Evolutionary conservation across 2,888 invertebrate species (phyloP).

Genomic region (Enchytraeus crypticus): DNA sequence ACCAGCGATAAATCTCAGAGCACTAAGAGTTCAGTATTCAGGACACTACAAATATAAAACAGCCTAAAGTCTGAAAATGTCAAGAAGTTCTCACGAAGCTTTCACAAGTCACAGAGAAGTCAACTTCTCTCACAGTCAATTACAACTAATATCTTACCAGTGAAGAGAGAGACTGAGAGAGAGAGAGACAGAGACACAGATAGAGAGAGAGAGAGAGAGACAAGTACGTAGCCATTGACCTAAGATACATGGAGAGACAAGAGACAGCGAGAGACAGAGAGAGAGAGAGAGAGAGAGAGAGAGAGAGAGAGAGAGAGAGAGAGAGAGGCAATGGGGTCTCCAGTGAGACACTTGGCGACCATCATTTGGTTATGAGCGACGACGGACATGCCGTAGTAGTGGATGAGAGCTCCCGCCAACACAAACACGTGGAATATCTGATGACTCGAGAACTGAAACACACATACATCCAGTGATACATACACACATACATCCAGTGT

Average conservation of each 20-base stretch:
- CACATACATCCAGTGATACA: too few species aligned
- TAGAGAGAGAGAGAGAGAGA: not conserved
- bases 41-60: too few species aligned
- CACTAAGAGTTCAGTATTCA: too few species aligned
- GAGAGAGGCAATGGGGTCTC: not conserved
- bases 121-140: too few species aligned
- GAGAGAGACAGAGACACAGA: not conserved
- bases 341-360: not conserved
- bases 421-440: constrained; percentile 95
- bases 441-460: constrained; percentile 58
- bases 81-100: too few species aligned
- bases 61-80: too few species aligned
- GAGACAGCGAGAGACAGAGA: not conserved
- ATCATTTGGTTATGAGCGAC: constrained; percentile 32
- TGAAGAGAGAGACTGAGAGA: not conserved
- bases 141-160: too few species aligned
- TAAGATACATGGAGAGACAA: not conserved
- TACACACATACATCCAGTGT: too few species aligned
- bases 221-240: not conserved
- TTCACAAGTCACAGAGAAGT: too few species aligned
- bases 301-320: not conserved
- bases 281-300: not conserved
- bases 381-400: constrained; percentile 70
- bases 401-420: constrained; percentile 78
- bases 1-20: too few species aligned